Conservation (phyloP, 2,113 vertebrate genomes). For the Salvator merianae region DNA sequence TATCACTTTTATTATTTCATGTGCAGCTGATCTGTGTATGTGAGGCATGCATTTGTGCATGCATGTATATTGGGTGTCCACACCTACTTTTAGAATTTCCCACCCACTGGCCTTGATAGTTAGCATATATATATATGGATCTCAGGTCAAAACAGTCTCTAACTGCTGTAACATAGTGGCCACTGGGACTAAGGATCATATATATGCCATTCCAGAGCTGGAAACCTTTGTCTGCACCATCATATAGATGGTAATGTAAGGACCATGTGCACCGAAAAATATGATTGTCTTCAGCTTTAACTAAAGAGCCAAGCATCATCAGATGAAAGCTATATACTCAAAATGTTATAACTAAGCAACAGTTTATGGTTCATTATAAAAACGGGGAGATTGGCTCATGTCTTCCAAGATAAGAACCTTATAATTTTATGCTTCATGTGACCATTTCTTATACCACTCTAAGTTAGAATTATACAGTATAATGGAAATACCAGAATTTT, state of each 20-base stretch:
- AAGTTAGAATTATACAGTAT: conserved; percentile 6
- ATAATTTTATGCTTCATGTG: conserved; percentile 10
- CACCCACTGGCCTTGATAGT: too few relatives aligned
- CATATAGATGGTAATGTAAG: neutral
- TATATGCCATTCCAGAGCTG: neutral
- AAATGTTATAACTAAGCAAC: conserved; percentile 1
- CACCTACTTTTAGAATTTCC: too few relatives aligned
- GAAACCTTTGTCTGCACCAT: neutral
- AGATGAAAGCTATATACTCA: neutral
- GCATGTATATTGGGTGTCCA: too few relatives aligned
- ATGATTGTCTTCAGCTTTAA: neutral
- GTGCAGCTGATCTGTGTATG: too few relatives aligned
- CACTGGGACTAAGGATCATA: neutral
- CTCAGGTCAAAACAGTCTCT: neutral
- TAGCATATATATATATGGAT: too few relatives aligned
- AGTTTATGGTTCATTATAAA: conserved; percentile 10
- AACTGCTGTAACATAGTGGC: neutral
- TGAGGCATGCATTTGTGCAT: too few relatives aligned
- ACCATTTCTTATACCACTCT: neutral
- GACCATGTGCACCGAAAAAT: neutral
- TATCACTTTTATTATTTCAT: too few relatives aligned
- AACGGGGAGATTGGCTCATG: neutral
- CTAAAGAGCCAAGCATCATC: neutral
- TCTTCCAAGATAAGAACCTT: conserved; percentile 12
- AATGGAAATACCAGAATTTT: conserved; percentile 19